phyloP scores from a whole-genome alignment of 2,888 invertebrate species.

The Callyntrura guangdongensis region DNA sequence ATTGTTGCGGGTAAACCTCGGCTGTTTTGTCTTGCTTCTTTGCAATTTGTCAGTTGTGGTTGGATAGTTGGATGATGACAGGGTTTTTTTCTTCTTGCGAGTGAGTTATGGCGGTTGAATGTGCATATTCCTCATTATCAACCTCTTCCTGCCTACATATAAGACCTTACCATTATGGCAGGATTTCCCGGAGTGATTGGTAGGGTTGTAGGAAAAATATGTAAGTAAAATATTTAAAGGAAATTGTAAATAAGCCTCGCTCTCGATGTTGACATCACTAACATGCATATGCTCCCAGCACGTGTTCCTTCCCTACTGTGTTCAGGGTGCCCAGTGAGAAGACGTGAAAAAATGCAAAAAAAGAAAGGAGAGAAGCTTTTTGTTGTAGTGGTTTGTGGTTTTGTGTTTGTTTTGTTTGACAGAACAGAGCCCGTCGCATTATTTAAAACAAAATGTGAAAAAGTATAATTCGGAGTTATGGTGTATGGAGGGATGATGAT shows the following conservation, averaged over 20 bases:
- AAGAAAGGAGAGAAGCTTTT: constrained; percentile 54
- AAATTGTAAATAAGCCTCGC: constrained; percentile 9
- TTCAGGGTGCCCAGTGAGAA: too few species aligned
- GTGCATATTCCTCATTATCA: constrained; percentile 51
- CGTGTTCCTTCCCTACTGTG: too few species aligned
- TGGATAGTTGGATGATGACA: constrained; percentile 56
- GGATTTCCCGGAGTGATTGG: too few species aligned
- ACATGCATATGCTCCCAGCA: not conserved
- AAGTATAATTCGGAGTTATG: not conserved
- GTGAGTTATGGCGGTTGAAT: constrained; percentile 54
- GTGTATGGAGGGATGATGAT: not conserved
- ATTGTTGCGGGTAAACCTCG: too few species aligned
- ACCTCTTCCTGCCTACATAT: not conserved
- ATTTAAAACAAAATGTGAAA: constrained; percentile 4
- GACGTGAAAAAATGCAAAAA: not conserved
- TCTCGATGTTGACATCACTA: too few species aligned
- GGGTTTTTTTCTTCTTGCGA: constrained; percentile 15
- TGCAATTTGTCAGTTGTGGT: too few species aligned
- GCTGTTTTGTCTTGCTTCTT: too few species aligned
- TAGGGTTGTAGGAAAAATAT: not conserved
- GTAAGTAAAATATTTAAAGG: too few species aligned
- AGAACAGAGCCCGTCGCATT: not conserved
- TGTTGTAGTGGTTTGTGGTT: not conserved
- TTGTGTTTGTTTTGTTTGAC: constrained; percentile 44
- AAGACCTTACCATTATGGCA: too few species aligned